Base-by-base conservation (phyloP, 2,113 vertebrate species). In the Varanus salvator region DNA sequence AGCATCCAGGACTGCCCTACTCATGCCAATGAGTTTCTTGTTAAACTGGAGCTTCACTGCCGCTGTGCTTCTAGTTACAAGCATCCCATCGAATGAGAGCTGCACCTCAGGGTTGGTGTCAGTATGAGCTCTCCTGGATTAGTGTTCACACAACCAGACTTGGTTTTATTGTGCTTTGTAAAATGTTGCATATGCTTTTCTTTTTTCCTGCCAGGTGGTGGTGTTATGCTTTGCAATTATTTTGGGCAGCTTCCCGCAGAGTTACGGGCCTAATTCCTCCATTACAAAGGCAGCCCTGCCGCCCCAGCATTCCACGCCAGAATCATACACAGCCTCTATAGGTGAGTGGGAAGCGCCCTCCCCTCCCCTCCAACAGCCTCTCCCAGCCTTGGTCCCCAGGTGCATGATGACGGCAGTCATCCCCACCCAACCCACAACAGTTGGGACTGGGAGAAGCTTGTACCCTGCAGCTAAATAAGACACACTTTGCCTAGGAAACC, bases 171-270 rank as follows among this genome's bases (percentile, higher is more conserved):
- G 93, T 54, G 25, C 25, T 44, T 54, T 27, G 1, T 50, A 27
- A 19, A 54, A 31, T 21, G 50, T 50, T 48, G 23, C 8, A 3
- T 57, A 7, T 77, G 6, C 31, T 23, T 80, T 29, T 52, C 29
- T 31, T 54, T 68, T 27, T 77, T 92, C 27, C 77, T 89, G 57
- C 85, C 94, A 99, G 99, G 98, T 98, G 91, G 97, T 99, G 21
- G 98, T 98, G 89, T 93, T 99, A 89, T 99, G 99, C 93, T 99
- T 99, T 74, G 97, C 99, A 0, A 96, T 99, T 87, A 98, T 98
- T 66, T 97, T 99, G 87, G 98, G 99, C 78, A 98, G 98, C 95
- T 98, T 99, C 94, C 98, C 98, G 74, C 98, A 99, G 92, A 97
- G 97, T 93, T 97, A 98, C 23, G 97, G 95, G 6, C 97, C 98